Evolutionary conservation across 2,113 vertebrate species (phyloP), one percentile per base, ranked within the genome.

Genomic region (Romanogobio albipinnatus): DNA sequence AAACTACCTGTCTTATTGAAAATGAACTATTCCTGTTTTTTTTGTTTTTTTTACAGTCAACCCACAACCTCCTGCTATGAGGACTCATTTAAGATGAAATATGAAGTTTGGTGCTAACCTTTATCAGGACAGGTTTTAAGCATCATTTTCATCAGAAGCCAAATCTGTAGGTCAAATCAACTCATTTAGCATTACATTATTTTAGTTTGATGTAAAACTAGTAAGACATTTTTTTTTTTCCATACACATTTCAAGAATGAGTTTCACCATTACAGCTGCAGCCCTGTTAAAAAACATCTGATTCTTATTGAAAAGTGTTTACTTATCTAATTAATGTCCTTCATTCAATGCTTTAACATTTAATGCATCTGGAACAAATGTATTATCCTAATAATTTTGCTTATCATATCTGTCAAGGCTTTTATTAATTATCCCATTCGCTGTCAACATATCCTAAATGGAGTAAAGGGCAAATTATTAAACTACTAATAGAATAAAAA

Each of bases 21-120:
- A 29, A 75, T 39, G 26, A 83, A 17, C 29, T 80, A 61, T 29
- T 26, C 56, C 1, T 74, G 47, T 61, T 56, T 91, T 1, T 89
- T n/a, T 88, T 61, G 51, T 91, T 1, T 89, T n/a, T 88, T n/a
- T 86, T 76, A 90, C 94, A 98, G 97, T 89, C 90, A 92, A 91
- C 75, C 85, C 94, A 84, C 94, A 95, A 93, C 95, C 94, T 45
- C 89, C 95, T 88, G 92, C 92, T 80, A 89, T 96, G 87, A 95
- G 95, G 94, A 94, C 96, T 51, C 64, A 80, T 49, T 89, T 93
- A 84, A 92, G 98, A 97, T 91, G 88, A 93, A 77, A 56, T 33
- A 49, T 51, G 6, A 82, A 19, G 26, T 33, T 15, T 76, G 66
- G 84, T 80, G 77, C 76, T 70, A 64, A 92, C 26, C 83, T 92